These are phyloP conservation scores for Urocolius indicus DNA, from an alignment of 2,113 vertebrate species.

Conservation along the genomic window DNA sequence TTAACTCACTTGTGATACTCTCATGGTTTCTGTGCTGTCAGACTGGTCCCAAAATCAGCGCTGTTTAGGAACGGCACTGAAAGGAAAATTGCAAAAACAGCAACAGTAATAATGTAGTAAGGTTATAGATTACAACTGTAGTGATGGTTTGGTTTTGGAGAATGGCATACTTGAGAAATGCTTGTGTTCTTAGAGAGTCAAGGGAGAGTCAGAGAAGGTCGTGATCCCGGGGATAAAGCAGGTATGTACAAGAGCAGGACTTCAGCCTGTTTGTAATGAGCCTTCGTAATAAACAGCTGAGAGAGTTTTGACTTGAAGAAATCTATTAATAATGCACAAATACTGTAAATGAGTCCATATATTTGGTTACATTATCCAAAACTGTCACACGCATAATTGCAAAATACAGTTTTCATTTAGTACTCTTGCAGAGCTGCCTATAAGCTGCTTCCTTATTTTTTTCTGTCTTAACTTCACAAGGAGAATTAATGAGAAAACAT, in stretches of 20 bases:
- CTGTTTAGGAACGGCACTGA: background rate
- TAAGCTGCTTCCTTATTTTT: background rate
- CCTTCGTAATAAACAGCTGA: background rate
- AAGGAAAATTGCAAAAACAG: background rate
- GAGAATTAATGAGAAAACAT: background rate
- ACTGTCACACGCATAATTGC: background rate
- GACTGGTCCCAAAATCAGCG: background rate
- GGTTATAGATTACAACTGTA: background rate
- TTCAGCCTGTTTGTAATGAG: background rate
- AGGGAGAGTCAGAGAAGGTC: background rate
- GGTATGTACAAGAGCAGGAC: background rate
- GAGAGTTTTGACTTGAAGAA: background rate
- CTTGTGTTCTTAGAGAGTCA: background rate
- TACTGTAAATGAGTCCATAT: background rate
- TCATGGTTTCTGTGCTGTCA: background rate
- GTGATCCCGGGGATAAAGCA: background rate
- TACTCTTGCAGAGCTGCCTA: background rate
- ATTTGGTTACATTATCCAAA: background rate
- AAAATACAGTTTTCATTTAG: background rate
- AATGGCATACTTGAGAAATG: background rate
- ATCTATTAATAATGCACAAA: background rate
- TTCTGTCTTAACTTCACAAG: background rate
- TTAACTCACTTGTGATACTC: background rate
- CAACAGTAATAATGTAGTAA: background rate
- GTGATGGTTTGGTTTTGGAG: background rate